phyloP scores from a whole-genome alignment of 2,113 vertebrate species.

The Phalacrocorax carbo region DNA sequence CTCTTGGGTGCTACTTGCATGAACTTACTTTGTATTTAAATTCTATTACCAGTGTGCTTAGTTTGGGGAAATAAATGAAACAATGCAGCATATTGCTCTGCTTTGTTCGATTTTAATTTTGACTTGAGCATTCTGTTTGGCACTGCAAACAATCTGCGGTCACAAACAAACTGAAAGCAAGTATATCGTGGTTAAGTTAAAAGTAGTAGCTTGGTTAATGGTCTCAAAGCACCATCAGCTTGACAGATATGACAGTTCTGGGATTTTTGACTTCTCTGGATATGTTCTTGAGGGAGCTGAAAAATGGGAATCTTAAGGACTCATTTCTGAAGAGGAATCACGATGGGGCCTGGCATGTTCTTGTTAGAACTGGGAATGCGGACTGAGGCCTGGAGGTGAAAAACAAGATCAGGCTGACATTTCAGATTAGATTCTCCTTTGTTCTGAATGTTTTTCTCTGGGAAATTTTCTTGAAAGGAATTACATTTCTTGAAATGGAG shows the following conservation, averaged over 20 bases:
- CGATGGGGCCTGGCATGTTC: background rate
- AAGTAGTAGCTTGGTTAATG: background rate
- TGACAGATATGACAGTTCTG: background rate
- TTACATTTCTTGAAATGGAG: background rate
- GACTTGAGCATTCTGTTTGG: background rate
- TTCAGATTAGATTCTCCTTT: background rate
- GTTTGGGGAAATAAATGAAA: slow-evolving; percentile 4
- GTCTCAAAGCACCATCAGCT: background rate
- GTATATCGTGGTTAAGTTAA: background rate
- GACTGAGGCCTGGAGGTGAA: background rate
- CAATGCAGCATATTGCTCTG: background rate
- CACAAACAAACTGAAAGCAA: background rate
- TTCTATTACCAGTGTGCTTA: background rate
- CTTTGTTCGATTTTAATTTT: slow-evolving; percentile 4
- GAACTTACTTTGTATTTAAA: background rate
- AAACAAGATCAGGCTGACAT: background rate
- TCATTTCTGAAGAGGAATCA: background rate
- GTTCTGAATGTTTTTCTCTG: background rate
- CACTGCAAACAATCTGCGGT: background rate
- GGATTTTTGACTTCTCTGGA: background rate
- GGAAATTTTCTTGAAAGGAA: background rate
- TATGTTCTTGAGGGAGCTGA: background rate
- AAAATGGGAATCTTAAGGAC: background rate
- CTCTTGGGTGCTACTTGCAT: background rate
- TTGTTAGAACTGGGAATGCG: background rate